Conservation (phyloP, 2,888 invertebrate genomes). For the Nephrotoma guestfalica region DNA sequence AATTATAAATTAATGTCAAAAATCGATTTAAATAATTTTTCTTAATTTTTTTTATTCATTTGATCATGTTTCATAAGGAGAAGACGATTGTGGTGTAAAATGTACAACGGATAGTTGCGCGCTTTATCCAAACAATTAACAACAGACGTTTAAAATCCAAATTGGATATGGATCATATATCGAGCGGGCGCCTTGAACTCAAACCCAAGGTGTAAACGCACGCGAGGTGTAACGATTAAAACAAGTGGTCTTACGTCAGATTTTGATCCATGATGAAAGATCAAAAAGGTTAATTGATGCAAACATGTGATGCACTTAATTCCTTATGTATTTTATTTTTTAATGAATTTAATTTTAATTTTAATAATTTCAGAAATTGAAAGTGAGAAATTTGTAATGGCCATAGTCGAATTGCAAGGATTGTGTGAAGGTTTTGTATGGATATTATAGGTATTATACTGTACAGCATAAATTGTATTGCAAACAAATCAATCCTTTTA, state of each 20-base stretch:
- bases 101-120: not conserved
- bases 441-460: too few relatives aligned
- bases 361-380: not conserved
- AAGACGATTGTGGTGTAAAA: not conserved
- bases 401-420: not conserved
- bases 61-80: not conserved
- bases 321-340: not conserved
- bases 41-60: not conserved
- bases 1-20: constrained; percentile 1
- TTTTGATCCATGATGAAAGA: not conserved
- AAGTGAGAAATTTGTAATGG: not conserved
- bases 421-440: not conserved
- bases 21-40: constrained; percentile 4
- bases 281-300: not conserved
- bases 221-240: not conserved
- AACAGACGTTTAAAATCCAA: not conserved
- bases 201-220: not conserved
- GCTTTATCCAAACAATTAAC: not conserved
- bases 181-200: not conserved
- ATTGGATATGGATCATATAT: not conserved
- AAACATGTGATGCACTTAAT: not conserved
- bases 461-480: too few relatives aligned
- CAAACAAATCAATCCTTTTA: too few relatives aligned
- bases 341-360: not conserved
- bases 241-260: not conserved